Evolutionary conservation across 2,797 vertebrate genomes (phyloP).

Genomic region (Tadarida brasiliensis): DNA sequence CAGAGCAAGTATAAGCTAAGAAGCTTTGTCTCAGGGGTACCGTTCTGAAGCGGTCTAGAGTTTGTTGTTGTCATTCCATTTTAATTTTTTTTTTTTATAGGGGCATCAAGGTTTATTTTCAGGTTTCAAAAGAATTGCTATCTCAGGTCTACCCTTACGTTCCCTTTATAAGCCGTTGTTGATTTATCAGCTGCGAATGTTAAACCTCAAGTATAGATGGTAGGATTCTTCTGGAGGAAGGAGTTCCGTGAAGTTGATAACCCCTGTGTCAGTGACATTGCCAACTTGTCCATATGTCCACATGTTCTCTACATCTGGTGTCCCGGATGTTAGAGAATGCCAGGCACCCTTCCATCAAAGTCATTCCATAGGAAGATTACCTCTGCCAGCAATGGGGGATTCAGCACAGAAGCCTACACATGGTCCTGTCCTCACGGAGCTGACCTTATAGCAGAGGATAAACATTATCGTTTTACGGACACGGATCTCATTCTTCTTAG

Average conservation of each 20-base stretch:
- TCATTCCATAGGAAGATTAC: neutral
- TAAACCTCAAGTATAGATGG: neutral
- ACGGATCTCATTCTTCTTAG: neutral
- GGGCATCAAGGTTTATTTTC: neutral
- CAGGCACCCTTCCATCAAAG: neutral
- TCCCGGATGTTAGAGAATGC: neutral
- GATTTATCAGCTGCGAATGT: neutral
- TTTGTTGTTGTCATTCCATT: neutral
- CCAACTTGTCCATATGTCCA: neutral
- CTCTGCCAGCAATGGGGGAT: neutral
- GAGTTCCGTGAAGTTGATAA: neutral
- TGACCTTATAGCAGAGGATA: neutral
- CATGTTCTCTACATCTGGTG: neutral
- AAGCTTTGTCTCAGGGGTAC: neutral
- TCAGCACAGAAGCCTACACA: neutral
- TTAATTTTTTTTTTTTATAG: neutral
- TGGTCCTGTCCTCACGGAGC: neutral
- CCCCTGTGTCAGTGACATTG: neutral
- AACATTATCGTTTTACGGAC: neutral
- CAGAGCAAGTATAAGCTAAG: neutral
- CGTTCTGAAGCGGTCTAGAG: neutral
- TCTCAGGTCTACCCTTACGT: neutral
- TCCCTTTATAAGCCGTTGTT: neutral
- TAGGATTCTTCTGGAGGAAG: neutral
- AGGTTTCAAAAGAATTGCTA: neutral